phyloP scores from a whole-genome alignment of 2,888 invertebrate species.

The Piscicola geometra region DNA sequence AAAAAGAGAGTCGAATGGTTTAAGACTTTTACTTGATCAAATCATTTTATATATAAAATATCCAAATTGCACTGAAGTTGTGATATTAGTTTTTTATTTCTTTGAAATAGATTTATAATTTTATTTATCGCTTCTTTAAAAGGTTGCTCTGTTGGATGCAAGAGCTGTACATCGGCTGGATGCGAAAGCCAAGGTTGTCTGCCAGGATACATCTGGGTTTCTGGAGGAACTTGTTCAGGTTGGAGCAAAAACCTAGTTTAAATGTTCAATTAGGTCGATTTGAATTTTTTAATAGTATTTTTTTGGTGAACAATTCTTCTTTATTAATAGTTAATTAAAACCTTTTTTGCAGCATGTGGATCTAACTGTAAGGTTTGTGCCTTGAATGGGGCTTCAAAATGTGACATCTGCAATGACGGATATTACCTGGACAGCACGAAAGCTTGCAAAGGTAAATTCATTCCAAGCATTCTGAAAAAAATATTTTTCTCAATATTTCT shows the following conservation, averaged over 20 bases:
- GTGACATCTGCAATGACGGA: conserved; percentile 31
- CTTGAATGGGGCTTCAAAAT: conserved; percentile 28
- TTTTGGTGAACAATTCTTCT: background rate
- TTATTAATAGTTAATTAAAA: background rate
- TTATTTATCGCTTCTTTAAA: too few relatives aligned
- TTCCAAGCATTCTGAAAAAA: too few relatives aligned
- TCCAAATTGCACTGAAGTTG: too few relatives aligned
- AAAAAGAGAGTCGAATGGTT: too few relatives aligned
- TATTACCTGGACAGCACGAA: conserved; percentile 10
- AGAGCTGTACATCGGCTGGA: conserved; percentile 15
- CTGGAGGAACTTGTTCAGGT: conserved; percentile 28
- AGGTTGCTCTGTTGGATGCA: conserved; percentile 33
- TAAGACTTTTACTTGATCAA: too few relatives aligned
- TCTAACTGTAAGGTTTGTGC: conserved; percentile 26
- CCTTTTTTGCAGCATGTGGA: conserved; percentile 32
- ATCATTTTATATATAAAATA: background rate
- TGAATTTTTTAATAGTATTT: background rate
- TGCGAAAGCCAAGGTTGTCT: conserved; percentile 36
- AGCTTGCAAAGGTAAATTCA: conserved; percentile 19
- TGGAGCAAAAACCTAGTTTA: background rate
- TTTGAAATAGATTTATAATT: too few relatives aligned
- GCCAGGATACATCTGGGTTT: conserved; percentile 21
- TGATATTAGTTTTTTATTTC: background rate
- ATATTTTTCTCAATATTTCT: too few relatives aligned
- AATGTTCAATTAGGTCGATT: background rate